These are phyloP conservation scores for Kryptolebias ocellatus DNA, from an alignment of 2,797 vertebrate species.

Conservation along the genomic window DNA sequence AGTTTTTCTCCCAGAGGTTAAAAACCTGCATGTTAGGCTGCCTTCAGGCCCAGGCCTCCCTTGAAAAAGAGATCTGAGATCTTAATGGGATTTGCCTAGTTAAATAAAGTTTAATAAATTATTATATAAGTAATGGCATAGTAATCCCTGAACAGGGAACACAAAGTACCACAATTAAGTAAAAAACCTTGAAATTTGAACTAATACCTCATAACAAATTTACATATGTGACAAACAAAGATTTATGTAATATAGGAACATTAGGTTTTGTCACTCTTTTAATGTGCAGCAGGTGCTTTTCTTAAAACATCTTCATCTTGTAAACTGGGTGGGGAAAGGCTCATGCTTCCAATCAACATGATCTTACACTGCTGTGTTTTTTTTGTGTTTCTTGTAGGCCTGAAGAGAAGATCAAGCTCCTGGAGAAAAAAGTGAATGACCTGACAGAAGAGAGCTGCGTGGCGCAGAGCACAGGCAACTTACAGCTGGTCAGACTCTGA, in stretches of 20 bases:
- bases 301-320: background rate
- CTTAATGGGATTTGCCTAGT: too few species aligned
- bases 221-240: background rate
- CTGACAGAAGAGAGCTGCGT: slow-evolving; percentile 96
- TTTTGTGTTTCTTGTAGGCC: slow-evolving; percentile 77
- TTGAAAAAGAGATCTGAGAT: too few species aligned
- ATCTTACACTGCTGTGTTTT: too few species aligned
- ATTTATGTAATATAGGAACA: background rate
- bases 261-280: background rate
- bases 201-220: background rate
- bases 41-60: too few species aligned
- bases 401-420: slow-evolving; percentile 93
- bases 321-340: background rate
- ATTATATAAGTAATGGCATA: too few species aligned
- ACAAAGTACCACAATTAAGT: background rate
- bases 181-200: background rate
- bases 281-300: too few species aligned
- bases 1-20: too few species aligned
- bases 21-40: too few species aligned
- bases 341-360: too few species aligned
- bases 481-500: slow-evolving; percentile 87
- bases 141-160: background rate
- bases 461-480: slow-evolving; percentile 88
- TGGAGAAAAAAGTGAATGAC: slow-evolving; percentile 96
- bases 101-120: too few species aligned